These are phyloP conservation scores for Neosilurus mollespiculum DNA, from an alignment of 2,797 vertebrate genomes.

Conservation along the genomic window DNA sequence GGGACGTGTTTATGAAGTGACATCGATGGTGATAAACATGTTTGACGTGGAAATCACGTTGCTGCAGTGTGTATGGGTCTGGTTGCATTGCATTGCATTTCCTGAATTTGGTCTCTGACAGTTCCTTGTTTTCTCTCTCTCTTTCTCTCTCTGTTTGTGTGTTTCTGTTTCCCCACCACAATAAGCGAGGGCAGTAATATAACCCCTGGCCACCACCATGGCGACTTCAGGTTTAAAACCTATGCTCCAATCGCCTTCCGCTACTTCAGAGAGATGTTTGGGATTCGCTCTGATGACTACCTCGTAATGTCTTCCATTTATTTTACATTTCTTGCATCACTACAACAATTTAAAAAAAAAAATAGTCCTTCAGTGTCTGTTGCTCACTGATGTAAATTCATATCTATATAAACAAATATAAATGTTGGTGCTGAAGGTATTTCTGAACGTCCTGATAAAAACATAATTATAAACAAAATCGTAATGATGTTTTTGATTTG, in stretches of 20 bases:
- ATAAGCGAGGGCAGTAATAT: conserved; percentile 91
- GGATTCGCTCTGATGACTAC: conserved; percentile 93
- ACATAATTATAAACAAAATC: background rate
- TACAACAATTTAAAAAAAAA: too few relatives aligned
- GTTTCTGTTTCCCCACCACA: conserved; percentile 20
- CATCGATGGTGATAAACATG: background rate
- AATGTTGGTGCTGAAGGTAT: background rate
- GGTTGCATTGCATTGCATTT: background rate
- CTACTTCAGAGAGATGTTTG: conserved; percentile 95
- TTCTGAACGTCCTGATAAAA: background rate
- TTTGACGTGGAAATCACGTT: background rate
- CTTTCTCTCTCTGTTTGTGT: background rate
- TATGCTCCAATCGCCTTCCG: conserved; percentile 95
- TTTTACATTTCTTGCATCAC: background rate
- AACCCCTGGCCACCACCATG: conserved; percentile 93
- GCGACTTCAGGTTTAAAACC: conserved; percentile 94
- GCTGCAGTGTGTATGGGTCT: background rate
- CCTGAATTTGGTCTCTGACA: background rate
- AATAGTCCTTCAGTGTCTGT: background rate
- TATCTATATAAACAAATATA: background rate
- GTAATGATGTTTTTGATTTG: background rate
- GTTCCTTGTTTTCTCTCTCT: background rate
- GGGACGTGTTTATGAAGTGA: background rate
- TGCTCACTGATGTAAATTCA: background rate
- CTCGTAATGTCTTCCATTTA: conserved; percentile 73